Base-by-base conservation (phyloP, 2,113 vertebrate genomes). In the Hippotragus niger region DNA sequence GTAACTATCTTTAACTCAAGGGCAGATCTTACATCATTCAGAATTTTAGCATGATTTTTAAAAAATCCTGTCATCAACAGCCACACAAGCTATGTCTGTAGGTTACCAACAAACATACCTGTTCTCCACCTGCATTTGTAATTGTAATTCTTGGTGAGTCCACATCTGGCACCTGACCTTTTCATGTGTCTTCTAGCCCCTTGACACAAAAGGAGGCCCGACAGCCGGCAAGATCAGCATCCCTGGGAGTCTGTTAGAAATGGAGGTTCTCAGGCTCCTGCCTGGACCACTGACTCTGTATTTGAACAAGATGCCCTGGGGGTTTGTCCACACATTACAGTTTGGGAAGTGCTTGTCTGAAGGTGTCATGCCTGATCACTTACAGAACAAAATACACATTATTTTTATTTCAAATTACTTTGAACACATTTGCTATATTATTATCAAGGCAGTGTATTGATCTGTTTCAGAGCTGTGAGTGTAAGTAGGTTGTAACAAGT, bases 301-400 rank as follows among this genome's bases (percentile, higher is more conserved):
- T 19, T 60, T 64, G 15, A 50, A 57, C 45, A 15, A 40, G 64
- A 23, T 25, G 16, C 67, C 27, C 2, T 23, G 62, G 50, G 29
- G 33, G 67, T 1, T 19, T 13, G 0, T 33, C 7, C 5, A 5
- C 50, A n/a, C 5, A 0, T 50, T 6, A 29, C 36, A 15, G 23
- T 52, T 5, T 31, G 52, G 45, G 36, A 88, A 6, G 29, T 1
- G 2, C 29, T 13, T 13, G 19, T 16, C 64, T 5, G 6, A n/a
- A 7, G 9, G 11, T 52, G 29, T 8, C 29, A 21, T 53, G 25
- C 6, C 23, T 43, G 15, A 53, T 55, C 76, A 16, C 9, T 91
- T 91, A 60, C 57, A 90, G 40, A 58, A 83, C 21, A 31, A 89
- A 40, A 57, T 62, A 47, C 5, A n/a, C 0, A 47, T 45, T 21